Base-by-base conservation (phyloP, 2,113 vertebrate genomes). In the zebrafish (Danio rerio) region DNA sequence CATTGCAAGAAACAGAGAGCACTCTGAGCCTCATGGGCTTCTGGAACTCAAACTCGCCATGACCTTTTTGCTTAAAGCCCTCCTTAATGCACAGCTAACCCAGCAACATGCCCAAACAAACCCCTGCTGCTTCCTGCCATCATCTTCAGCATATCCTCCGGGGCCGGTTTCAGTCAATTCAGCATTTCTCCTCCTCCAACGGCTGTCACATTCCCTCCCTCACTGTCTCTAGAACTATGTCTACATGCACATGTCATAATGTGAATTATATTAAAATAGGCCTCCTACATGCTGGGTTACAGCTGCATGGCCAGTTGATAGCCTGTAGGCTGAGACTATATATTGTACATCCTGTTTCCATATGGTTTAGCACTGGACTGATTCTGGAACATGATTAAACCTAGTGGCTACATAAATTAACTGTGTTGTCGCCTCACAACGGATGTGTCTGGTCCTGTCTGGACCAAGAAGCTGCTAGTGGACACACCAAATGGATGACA, bases 101-200 rank as follows among this genome's bases (percentile, higher is more conserved):
- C 80, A 58, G 61, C 50, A 82, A 47, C 47, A 56, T 61, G 83
- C 77, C 84, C 78, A 87, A 89, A 80, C 82, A 84, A 84, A 88
- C 43, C 52, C 61, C 50, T 3, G 53, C 71, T 50, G 31, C 81
- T 87, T 90, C 87, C 75, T 82, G 85, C 65, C 43, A 59, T 61
- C 42, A 78, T 81, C 62, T 76, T 83, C 42, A 75, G 81, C 77
- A 72, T 72, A 83, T 86, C 85, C 78, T 83, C 72, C 6, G 43
- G 82, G 55, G 70, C 49, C 50, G 11, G 15, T 42, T 49, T 15
- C 31, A 56, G 62, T 15, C 56, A 76, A 80, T 77, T 65, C 81
- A 52, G 72, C 78, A 83, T 62, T 77, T 77, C 58, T 77, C 9
- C 58, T 77, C 65, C 58, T 63, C 5, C 61, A 10, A 56, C 13